phyloP scores from a whole-genome alignment of 1,140 invertebrate genomes.

The Drosophila eugracilis region DNA sequence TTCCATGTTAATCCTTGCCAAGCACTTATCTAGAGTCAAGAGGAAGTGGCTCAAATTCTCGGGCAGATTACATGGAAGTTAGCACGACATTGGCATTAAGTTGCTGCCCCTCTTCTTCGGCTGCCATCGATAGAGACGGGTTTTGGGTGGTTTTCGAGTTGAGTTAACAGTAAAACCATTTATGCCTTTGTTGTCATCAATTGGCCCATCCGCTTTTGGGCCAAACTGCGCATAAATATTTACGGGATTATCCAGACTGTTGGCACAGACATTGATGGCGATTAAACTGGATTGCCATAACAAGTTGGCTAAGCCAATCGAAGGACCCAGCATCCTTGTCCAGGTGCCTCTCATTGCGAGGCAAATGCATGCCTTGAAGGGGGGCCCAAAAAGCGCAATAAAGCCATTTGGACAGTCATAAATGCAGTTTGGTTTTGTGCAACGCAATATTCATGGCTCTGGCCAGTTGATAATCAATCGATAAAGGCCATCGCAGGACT shows the following conservation, averaged over 20 bases:
- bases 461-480: constrained; percentile 3
- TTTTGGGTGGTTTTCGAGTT: constrained; percentile 42
- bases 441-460: neutral
- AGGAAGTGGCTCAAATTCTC: constrained; percentile 3
- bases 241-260: constrained; percentile 56
- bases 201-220: constrained; percentile 34
- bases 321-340: neutral
- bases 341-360: constrained; percentile 18
- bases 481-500: constrained; percentile 5
- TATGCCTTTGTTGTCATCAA: constrained; percentile 53
- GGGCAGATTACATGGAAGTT: constrained; percentile 31
- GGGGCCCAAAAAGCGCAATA: constrained; percentile 11
- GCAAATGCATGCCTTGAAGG: constrained; percentile 12
- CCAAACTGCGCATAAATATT: constrained; percentile 64
- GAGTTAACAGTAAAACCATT: constrained; percentile 26
- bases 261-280: constrained; percentile 49
- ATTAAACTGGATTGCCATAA: constrained; percentile 49
- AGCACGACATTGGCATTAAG: constrained; percentile 25
- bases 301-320: constrained; percentile 10
- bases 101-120: neutral
- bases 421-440: constrained; percentile 5
- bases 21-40: constrained; percentile 2
- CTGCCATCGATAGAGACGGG: too few species aligned
- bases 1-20: neutral
- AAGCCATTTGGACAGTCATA: constrained; percentile 11